These are phyloP conservation scores for Galaxias olidus DNA, from an alignment of 2,797 vertebrate genomes.

Conservation along the genomic window DNA sequence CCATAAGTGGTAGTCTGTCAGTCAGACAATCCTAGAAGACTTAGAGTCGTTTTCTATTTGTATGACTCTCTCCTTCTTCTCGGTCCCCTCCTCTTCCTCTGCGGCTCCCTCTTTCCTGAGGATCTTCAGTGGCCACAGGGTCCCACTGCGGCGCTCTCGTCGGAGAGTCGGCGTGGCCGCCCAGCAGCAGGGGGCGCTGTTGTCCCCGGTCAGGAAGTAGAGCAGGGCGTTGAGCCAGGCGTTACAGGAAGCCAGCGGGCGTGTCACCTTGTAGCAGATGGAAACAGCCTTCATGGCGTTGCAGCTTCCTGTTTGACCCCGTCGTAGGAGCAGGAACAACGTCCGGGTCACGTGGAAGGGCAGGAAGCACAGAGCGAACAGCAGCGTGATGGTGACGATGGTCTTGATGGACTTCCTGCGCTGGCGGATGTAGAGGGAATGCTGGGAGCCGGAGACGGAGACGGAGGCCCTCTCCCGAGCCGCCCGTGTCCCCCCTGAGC, in stretches of 20 bases:
- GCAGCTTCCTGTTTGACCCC: constrained; percentile 66
- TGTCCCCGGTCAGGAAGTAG: constrained; percentile 83
- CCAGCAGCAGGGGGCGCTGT: constrained; percentile 74
- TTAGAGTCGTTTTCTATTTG: constrained; percentile 73
- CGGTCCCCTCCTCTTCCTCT: constrained; percentile 66
- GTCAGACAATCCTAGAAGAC: constrained; percentile 64
- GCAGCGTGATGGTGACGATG: constrained; percentile 80
- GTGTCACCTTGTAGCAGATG: constrained; percentile 83
- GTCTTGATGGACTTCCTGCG: constrained; percentile 81
- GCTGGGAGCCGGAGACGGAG: constrained; percentile 65
- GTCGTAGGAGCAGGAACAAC: constrained; percentile 76
- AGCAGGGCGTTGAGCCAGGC: constrained; percentile 84
- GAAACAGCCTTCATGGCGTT: constrained; percentile 74
- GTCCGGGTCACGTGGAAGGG: constrained; percentile 83
- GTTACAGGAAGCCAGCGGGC: constrained; percentile 82
- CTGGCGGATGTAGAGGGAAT: constrained; percentile 73
- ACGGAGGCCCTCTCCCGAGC: constrained; percentile 64
- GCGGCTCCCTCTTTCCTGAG: constrained; percentile 66
- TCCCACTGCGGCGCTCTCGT: constrained; percentile 43
- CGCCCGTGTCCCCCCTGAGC: constrained; percentile 45
- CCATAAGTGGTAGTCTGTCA: constrained; percentile 16
- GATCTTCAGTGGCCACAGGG: constrained; percentile 75
- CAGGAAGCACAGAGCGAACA: constrained; percentile 82
- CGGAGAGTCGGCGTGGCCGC: constrained; percentile 44
- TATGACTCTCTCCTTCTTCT: constrained; percentile 45